A percentile compares a stretch with the other conserved stretches of the same genome.
These are phyloP conservation scores for Marcusenius ussheri DNA, from an alignment of 2,113 vertebrate genomes.

Conservation along the genomic window DNA sequence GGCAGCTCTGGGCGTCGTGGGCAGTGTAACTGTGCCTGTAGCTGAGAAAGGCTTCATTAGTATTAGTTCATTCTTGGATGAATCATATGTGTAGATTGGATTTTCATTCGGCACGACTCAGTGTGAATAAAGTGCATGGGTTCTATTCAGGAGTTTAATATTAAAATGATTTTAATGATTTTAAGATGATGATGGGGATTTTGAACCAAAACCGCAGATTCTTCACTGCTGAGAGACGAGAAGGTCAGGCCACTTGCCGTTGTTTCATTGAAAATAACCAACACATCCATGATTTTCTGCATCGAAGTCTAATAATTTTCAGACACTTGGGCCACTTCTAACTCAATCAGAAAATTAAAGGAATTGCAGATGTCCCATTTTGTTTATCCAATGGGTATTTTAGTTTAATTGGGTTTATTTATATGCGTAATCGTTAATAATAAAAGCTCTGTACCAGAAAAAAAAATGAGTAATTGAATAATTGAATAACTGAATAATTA, in stretches of 20 bases:
- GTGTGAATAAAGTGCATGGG: not conserved
- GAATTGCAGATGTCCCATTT: not conserved
- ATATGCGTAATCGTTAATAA: not conserved
- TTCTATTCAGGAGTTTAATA: not conserved
- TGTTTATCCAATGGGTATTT: not conserved
- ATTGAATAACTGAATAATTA: not conserved
- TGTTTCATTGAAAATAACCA: not conserved
- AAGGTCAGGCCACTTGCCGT: not conserved
- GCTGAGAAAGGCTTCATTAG: not conserved
- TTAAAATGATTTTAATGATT: slow-evolving; percentile 3
- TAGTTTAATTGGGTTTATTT: not conserved
- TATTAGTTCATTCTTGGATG: not conserved
- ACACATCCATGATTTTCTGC: not conserved
- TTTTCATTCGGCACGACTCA: not conserved
- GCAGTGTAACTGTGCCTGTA: not conserved
- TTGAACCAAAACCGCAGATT: not conserved
- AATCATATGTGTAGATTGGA: not conserved
- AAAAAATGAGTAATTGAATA: not conserved
- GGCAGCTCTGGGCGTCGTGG: not conserved
- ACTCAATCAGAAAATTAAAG: not conserved
- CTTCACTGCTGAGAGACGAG: not conserved
- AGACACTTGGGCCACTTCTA: not conserved
- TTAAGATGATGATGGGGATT: not conserved
- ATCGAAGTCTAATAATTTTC: not conserved
- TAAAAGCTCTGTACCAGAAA: not conserved